Base-by-base conservation (phyloP, 1,140 invertebrate species). In the Drosophila eugracilis region DNA sequence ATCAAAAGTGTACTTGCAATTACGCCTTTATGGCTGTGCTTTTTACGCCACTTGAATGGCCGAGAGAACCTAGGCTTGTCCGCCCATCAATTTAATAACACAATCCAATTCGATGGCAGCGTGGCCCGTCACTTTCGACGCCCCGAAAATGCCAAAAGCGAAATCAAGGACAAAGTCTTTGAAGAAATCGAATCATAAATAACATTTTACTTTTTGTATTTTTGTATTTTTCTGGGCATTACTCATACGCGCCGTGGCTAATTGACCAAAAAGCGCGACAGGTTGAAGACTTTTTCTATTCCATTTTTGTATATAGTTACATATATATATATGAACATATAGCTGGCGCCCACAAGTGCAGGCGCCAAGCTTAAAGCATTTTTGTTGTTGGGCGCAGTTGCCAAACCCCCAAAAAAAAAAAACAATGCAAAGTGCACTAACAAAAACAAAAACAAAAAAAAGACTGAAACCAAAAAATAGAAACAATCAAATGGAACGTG, bases 101-200 rank as follows among this genome's bases (percentile, higher is more conserved):
- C 41, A 69, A 48, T 73, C 12, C 42, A 69, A 59, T 54, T 74
- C 32, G 17, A 28, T 49, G 12, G 34, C 58, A 63, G 39, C 24
- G n/a, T 37, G 17, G 53, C 69, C 66, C 37, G 65, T 72, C 69
- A 72, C 69, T 70, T 70, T 71, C 45, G 69, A 59, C 53, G 66
- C 69, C 63, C 63, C 66, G 32, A 70, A 78, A 78, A 78, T 57
- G 74, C 67, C 78, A 78, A 84, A 76, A 37, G 42, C 58, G 57
- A 78, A 78, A 88, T 88, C 83, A 88, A 88, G 83, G 83, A 88
- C 83, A 75, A 65, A 41, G 53, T n/a, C 36, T 76, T 78, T 60
- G 58, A 72, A 59, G 55, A 75, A 85, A 67, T 85, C 65, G 48
- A 80, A 86, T 86, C 76, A 86, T 85, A 85, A 85, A 86, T 80